Percentiles rank a stretch among this genome's conserved stretches.
phyloP scores from a whole-genome alignment of 2,888 invertebrate species.

The Ochropacha duplaris region DNA sequence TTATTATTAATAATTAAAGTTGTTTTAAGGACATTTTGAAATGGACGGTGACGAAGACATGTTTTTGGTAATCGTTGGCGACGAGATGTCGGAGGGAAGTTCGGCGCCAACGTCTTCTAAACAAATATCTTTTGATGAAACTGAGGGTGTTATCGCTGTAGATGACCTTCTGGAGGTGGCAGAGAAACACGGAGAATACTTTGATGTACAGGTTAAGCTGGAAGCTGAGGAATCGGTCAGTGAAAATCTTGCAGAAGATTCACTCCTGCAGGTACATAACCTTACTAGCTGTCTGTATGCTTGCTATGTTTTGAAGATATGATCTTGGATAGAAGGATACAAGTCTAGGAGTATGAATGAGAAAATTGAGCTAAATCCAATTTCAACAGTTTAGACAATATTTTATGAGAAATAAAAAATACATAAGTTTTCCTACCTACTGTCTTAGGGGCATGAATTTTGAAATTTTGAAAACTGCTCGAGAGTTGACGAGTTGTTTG shows the following conservation, averaged over 20 bases:
- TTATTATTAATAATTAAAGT: not conserved
- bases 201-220: constrained; percentile 17
- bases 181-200: constrained; percentile 39
- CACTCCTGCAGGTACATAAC: not conserved
- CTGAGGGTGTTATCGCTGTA: constrained; percentile 22
- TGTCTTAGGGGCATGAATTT: too few species aligned
- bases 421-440: too few species aligned
- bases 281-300: not conserved
- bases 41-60: constrained; percentile 48
- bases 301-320: too few species aligned
- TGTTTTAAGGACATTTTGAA: not conserved
- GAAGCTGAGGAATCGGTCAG: not conserved
- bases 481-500: too few species aligned
- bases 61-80: constrained; percentile 45
- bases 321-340: too few species aligned
- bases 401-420: too few species aligned
- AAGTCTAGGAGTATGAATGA: too few species aligned
- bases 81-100: constrained; percentile 22
- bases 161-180: constrained; percentile 42
- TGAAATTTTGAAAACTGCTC: too few species aligned
- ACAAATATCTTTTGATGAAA: constrained; percentile 31
- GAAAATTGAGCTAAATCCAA: too few species aligned
- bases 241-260: constrained; percentile 3
- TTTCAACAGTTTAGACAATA: too few species aligned
- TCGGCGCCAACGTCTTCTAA: constrained; percentile 32